A percentile compares a stretch with the other conserved stretches of the same genome.
These are phyloP conservation scores for Drymonia ruficornis DNA, from an alignment of 2,888 invertebrate species.

Conservation along the genomic window DNA sequence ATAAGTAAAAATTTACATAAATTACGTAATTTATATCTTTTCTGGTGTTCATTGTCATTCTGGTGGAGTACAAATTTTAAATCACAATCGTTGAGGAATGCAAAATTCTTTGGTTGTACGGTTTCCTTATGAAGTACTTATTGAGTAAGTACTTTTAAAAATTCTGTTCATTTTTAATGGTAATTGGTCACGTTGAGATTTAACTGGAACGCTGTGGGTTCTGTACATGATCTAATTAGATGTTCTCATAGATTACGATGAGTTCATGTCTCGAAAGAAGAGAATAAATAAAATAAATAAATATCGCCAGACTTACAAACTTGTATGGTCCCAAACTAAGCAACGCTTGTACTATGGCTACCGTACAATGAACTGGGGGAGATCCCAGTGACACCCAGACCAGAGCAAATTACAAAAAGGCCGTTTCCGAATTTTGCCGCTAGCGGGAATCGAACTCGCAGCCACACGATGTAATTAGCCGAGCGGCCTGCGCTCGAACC, in stretches of 20 bases:
- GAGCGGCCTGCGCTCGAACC: too few relatives aligned
- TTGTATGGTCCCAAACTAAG: too few relatives aligned
- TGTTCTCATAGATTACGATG: neutral
- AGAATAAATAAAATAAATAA: too few relatives aligned
- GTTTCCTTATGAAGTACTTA: neutral
- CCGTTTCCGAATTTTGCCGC: too few relatives aligned
- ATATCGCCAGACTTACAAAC: too few relatives aligned
- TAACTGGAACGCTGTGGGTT: neutral
- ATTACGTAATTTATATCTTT: slow-evolving; percentile 64
- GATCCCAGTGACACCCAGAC: too few relatives aligned
- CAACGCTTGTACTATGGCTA: too few relatives aligned
- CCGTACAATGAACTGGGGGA: too few relatives aligned
- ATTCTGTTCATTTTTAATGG: neutral
- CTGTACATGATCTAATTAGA: neutral
- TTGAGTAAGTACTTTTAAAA: neutral
- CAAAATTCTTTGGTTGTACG: neutral
- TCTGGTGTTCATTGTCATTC: slow-evolving; percentile 50
- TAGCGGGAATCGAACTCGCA: too few relatives aligned
- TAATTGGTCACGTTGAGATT: slow-evolving; percentile 2
- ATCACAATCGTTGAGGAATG: slow-evolving; percentile 33
- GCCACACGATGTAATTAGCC: too few relatives aligned
- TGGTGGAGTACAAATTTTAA: slow-evolving; percentile 30
- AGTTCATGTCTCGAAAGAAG: neutral
- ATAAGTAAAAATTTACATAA: slow-evolving; percentile 65
- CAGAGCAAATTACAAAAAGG: too few relatives aligned